Conservation (phyloP, 2,888 invertebrate species). For the Coenonympha arcania region DNA sequence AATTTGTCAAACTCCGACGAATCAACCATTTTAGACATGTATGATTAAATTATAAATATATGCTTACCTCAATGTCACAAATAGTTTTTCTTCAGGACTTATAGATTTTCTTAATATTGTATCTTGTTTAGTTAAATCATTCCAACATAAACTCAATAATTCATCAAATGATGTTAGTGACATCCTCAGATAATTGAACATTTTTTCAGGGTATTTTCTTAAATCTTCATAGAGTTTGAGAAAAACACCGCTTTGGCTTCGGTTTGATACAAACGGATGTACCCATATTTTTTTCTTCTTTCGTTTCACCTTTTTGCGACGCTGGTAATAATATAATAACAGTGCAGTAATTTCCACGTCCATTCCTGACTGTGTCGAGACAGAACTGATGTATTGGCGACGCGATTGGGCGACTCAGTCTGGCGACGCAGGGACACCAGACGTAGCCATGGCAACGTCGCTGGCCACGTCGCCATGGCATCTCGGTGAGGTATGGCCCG, state of each 20-base stretch:
- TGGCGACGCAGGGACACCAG: not conserved
- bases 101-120: slow-evolving; percentile 30
- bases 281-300: not conserved
- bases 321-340: not conserved
- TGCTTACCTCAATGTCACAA: slow-evolving; percentile 25
- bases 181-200: slow-evolving; percentile 27
- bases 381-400: not conserved
- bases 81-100: slow-evolving; percentile 28
- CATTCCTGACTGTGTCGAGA: not conserved
- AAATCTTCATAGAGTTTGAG: slow-evolving; percentile 22
- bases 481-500: not conserved
- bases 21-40: not conserved
- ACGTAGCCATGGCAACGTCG: not conserved
- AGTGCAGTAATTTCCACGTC: not conserved
- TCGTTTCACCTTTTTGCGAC: not conserved
- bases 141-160: slow-evolving; percentile 27
- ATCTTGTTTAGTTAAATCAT: slow-evolving; percentile 26
- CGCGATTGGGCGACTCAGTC: not conserved
- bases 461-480: slow-evolving; percentile 1
- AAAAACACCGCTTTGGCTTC: too few species aligned
- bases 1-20: not conserved
- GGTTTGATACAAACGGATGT: not conserved
- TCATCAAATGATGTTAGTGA: slow-evolving; percentile 28
- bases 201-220: slow-evolving; percentile 25
- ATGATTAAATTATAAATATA: not conserved